phyloP scores from a whole-genome alignment of 2,113 vertebrate species.

The Oreochromis aureus region DNA sequence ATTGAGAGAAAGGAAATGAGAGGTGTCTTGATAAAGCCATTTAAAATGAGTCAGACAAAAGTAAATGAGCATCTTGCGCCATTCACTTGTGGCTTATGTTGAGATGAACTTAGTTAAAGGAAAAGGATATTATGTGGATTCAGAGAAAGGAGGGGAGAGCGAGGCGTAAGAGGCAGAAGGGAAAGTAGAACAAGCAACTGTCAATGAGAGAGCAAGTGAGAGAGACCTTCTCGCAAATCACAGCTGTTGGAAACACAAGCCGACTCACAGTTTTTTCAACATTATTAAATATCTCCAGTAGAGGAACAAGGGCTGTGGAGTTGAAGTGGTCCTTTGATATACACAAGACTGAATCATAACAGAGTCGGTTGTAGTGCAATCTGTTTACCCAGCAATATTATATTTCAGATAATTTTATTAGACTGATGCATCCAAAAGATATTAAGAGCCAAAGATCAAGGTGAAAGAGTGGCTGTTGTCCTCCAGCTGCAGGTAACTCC shows the following conservation, averaged over 20 bases:
- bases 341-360: neutral
- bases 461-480: neutral
- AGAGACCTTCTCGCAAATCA: neutral
- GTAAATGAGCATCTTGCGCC: neutral
- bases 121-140: neutral
- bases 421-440: neutral
- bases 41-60: slow-evolving; percentile 61
- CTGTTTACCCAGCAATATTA: neutral
- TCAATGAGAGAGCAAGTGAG: neutral
- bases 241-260: slow-evolving; percentile 19
- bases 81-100: neutral
- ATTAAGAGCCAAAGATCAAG: neutral
- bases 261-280: neutral
- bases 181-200: neutral
- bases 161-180: neutral
- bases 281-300: slow-evolving; percentile 28
- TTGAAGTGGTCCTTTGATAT: neutral
- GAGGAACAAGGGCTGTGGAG: neutral
- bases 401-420: neutral
- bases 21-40: slow-evolving; percentile 70
- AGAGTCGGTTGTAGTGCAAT: neutral
- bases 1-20: slow-evolving; percentile 71
- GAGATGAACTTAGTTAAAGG: neutral
- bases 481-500: neutral
- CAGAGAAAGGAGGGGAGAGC: neutral